Conservation (phyloP, 2,797 vertebrate genomes). For the Okamejei kenojei region DNA sequence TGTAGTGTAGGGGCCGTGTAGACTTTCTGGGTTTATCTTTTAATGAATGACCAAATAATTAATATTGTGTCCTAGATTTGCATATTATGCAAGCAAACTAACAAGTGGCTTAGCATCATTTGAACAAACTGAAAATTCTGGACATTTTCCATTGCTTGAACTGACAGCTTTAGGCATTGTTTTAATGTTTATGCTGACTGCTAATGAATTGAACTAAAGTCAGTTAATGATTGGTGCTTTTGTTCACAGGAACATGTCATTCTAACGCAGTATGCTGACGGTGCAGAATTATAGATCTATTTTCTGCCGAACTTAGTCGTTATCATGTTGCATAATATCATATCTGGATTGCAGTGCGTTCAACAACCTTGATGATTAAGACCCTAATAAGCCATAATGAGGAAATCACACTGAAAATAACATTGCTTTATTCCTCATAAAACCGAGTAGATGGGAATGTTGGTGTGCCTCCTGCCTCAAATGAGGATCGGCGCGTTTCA, state of each 20-base stretch:
- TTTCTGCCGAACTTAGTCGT: background rate
- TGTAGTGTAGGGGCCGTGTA: background rate
- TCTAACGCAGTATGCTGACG: background rate
- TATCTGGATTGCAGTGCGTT: background rate
- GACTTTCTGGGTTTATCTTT: background rate
- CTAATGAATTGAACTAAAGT: conserved; percentile 24
- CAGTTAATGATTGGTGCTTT: conserved; percentile 6
- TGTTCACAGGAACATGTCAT: background rate
- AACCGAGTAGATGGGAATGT: background rate
- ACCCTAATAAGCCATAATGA: background rate
- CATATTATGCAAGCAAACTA: conserved; percentile 28
- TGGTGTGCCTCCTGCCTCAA: background rate
- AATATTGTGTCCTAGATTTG: conserved; percentile 29
- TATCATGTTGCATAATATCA: background rate
- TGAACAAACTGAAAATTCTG: conserved; percentile 17
- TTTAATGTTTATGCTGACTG: conserved; percentile 35
- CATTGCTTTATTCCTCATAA: background rate
- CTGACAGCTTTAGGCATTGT: background rate
- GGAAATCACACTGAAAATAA: conserved; percentile 24
- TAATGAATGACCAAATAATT: conserved; percentile 16
- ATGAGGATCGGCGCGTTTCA: background rate
- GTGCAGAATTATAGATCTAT: background rate
- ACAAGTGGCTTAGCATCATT: background rate
- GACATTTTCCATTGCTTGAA: conserved; percentile 26
- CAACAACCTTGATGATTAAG: background rate